Percentiles rank a stretch among this genome's conserved stretches.
phyloP scores from a whole-genome alignment of 2,888 invertebrate genomes.

The Tinea pellionella region DNA sequence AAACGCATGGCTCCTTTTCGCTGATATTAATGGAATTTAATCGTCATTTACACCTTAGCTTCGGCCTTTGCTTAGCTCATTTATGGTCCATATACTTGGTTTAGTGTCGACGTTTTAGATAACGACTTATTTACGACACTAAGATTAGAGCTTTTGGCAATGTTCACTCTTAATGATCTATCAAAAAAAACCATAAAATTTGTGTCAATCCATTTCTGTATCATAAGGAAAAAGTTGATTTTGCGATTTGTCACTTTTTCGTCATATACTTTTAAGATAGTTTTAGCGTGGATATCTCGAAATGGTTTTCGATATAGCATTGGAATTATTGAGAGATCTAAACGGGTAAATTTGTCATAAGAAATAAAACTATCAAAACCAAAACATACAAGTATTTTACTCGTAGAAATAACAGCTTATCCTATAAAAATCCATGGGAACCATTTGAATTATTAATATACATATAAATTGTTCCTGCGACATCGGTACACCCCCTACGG shows the following conservation, averaged over 20 bases:
- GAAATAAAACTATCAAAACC: no score
- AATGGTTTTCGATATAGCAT: no score
- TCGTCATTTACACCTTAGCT: constrained; percentile 21
- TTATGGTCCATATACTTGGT: constrained; percentile 56
- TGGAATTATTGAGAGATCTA: no score
- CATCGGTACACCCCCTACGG: constrained; percentile 2
- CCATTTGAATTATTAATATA: not conserved
- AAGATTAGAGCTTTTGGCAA: constrained; percentile 37
- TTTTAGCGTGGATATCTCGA: no score
- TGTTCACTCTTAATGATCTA: constrained; percentile 7
- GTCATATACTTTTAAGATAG: no score
- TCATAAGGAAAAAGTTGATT: no score
- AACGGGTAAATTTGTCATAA: not conserved
- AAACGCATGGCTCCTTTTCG: not conserved
- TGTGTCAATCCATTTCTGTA: not conserved
- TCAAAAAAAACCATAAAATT: not conserved
- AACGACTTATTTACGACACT: constrained; percentile 50
- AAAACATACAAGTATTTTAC: not conserved
- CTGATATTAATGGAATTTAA: not conserved
- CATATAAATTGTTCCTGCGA: not conserved
- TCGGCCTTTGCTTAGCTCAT: constrained; percentile 42
- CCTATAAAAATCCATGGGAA: not conserved
- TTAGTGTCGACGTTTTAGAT: constrained; percentile 49
- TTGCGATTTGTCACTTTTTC: no score
- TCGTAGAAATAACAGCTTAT: not conserved